Evolutionary conservation across 2,113 vertebrate genomes (phyloP).

Genomic region (Bothrops jararaca): DNA sequence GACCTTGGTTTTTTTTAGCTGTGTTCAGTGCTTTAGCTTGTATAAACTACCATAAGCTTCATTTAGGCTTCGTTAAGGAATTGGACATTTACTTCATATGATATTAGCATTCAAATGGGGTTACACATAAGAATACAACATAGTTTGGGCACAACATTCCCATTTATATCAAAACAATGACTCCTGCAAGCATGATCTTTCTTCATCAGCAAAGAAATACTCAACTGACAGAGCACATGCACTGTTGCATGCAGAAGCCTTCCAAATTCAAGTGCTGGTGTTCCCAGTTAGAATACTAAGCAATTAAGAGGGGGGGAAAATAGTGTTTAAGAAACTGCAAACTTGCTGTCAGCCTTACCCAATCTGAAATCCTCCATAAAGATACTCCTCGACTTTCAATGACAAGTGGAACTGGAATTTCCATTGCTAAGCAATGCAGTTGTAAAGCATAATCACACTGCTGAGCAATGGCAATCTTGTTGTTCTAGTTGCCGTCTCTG

Average conservation of each 20-base stretch:
- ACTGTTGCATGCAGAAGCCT: no score
- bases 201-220: not conserved
- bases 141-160: not conserved
- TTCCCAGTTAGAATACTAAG: not conserved
- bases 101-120: not conserved
- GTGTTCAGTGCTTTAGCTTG: not conserved
- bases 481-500: not conserved
- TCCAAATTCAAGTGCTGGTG: not conserved
- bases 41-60: not conserved
- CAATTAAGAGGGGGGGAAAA: not conserved
- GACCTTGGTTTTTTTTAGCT: not conserved
- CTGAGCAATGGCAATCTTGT: not conserved
- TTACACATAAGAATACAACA: not conserved
- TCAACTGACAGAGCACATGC: not conserved
- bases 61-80: not conserved
- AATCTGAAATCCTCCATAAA: not conserved
- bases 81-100: not conserved
- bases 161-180: not conserved
- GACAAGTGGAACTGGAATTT: not conserved
- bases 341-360: not conserved
- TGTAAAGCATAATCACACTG: not conserved
- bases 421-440: not conserved
- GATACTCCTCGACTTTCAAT: not conserved
- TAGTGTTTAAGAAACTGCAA: not conserved
- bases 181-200: not conserved